Evolutionary conservation across 2,113 vertebrate species (phyloP).

Genomic region (Macroglossus sobrinus): DNA sequence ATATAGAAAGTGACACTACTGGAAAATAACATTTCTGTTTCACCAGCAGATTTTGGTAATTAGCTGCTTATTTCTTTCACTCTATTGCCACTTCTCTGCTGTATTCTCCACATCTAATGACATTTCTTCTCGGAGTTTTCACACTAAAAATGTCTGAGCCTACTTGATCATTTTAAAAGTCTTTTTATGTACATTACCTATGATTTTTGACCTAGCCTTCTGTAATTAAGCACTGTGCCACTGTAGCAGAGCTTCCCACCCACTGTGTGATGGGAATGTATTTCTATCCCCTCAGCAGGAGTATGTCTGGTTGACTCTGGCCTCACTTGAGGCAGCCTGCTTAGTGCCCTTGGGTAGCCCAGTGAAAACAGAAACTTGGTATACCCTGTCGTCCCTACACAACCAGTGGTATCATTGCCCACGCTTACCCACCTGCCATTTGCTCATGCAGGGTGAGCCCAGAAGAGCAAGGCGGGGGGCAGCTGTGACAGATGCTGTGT

Average conservation of each 20-base stretch:
- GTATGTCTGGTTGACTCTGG: neutral
- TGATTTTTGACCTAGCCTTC: neutral
- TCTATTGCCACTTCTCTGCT: neutral
- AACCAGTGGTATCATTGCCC: neutral
- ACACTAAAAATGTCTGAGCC: neutral
- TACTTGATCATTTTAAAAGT: neutral
- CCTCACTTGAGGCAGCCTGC: neutral
- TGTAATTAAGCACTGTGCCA: neutral
- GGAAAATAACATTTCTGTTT: neutral
- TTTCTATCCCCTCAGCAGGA: neutral
- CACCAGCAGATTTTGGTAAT: neutral
- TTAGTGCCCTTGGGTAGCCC: neutral
- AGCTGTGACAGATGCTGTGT: neutral
- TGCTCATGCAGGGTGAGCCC: accelerated
- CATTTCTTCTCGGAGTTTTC: neutral
- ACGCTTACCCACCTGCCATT: too few relatives aligned
- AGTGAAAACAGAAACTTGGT: neutral
- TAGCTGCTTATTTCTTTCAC: neutral
- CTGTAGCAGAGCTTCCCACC: neutral
- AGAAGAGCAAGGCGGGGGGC: accelerated
- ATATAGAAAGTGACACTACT: neutral
- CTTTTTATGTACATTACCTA: neutral
- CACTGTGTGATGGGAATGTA: neutral
- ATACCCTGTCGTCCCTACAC: neutral
- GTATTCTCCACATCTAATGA: neutral